Evolutionary conservation across 1,140 invertebrate species (phyloP).

Genomic region (Ceratosolen solmsi): DNA sequence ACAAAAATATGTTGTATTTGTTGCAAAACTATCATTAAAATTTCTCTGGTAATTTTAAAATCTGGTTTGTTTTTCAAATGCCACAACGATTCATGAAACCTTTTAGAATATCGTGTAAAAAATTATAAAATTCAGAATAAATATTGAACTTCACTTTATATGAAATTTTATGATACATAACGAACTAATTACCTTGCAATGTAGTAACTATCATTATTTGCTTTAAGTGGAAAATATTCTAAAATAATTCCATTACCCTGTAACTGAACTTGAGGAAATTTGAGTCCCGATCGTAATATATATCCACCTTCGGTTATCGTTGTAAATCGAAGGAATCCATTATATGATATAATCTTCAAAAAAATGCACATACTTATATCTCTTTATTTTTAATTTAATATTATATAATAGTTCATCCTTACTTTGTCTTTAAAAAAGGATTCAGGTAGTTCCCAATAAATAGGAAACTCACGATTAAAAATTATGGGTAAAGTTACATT

Average conservation of each 20-base stretch:
- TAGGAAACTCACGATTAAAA: conserved; percentile 80
- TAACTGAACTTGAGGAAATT: conserved; percentile 87
- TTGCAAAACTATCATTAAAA: conserved; percentile 92
- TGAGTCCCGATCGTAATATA: conserved; percentile 76
- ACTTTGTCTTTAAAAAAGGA: conserved; percentile 91
- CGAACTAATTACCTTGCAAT: conserved; percentile 76
- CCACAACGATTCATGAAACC: conserved; percentile 80
- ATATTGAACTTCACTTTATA: neutral
- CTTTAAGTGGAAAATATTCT: conserved; percentile 79
- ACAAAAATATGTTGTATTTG: conserved; percentile 87
- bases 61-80: conserved; percentile 77
- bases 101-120: conserved; percentile 53
- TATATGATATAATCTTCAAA: conserved; percentile 83
- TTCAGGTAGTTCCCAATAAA: conserved; percentile 90
- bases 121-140: neutral
- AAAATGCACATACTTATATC: too few species aligned
- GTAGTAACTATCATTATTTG: conserved; percentile 72
- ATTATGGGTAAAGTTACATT: conserved; percentile 81
- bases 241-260: conserved; percentile 87
- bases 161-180: neutral
- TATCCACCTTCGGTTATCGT: conserved; percentile 80
- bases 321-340: conserved; percentile 88
- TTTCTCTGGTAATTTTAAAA: conserved; percentile 79
- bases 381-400: conserved; percentile 15
- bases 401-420: conserved; percentile 33